Evolutionary conservation across 2,113 vertebrate species (phyloP).

Genomic region (Lamprotornis superbus): DNA sequence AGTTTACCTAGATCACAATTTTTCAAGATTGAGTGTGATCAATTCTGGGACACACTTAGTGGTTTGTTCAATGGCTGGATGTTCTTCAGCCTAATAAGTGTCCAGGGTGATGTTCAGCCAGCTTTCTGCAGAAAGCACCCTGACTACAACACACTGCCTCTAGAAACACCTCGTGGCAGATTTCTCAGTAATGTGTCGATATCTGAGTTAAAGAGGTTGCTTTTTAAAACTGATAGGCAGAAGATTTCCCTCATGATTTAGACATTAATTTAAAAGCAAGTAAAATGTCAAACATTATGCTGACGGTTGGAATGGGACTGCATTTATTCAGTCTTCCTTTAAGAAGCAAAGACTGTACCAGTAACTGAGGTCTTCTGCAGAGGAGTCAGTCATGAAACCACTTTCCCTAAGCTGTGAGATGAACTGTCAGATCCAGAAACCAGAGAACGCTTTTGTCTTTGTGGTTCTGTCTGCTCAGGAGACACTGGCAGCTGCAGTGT

Average conservation of each 20-base stretch:
- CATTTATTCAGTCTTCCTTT: conserved; percentile 50
- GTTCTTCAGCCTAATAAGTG: not conserved
- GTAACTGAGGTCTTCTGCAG: not conserved
- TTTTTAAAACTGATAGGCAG: not conserved
- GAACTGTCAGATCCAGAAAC: not conserved
- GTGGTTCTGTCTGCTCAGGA: not conserved
- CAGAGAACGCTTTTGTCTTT: not conserved
- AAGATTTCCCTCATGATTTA: not conserved
- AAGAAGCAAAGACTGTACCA: not conserved
- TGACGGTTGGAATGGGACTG: not conserved
- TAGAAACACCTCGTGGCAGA: not conserved
- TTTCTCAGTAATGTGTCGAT: not conserved
- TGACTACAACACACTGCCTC: not conserved
- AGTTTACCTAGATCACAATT: not conserved
- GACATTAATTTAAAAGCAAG: conserved; percentile 32
- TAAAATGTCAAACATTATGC: conserved; percentile 9
- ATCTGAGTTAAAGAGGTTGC: not conserved
- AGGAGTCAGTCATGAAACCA: not conserved
- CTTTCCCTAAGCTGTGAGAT: not conserved
- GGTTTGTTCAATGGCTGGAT: not conserved
- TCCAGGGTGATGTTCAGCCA: not conserved
- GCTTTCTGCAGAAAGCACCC: not conserved
- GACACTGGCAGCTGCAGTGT: not conserved
- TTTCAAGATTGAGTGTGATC: not conserved
- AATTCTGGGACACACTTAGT: not conserved